A percentile compares a stretch with the other conserved stretches of the same genome.
Evolutionary conservation across 2,888 invertebrate species (phyloP).

Genomic region (Lasioglossum figueresi): DNA sequence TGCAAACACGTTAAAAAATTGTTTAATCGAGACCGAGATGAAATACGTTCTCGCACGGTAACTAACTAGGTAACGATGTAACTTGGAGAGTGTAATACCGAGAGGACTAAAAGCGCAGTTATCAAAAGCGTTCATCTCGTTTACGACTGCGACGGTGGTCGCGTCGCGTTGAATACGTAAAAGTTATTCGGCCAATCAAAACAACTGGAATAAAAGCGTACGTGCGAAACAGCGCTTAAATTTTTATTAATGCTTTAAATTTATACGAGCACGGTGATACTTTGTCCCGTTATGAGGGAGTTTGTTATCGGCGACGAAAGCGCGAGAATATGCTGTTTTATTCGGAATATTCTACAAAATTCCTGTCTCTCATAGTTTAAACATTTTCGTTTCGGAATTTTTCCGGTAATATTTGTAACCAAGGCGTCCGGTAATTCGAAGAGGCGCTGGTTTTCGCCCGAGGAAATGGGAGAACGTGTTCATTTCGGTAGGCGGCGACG

Average conservation of each 20-base stretch:
- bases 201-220: not conserved
- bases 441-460: constrained; percentile 45
- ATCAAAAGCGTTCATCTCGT: not conserved
- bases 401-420: constrained; percentile 34
- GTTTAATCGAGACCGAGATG: no score
- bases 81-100: not conserved
- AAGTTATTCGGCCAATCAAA: not conserved
- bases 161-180: not conserved
- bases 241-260: not conserved
- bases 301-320: not conserved
- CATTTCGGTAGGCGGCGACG: not conserved
- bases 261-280: not conserved
- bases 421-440: constrained; percentile 54
- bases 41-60: no score
- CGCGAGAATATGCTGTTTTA: not conserved
- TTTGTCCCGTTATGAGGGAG: not conserved
- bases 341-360: not conserved
- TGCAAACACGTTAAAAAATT: no score
- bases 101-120: not conserved
- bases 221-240: not conserved
- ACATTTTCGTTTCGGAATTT: not conserved
- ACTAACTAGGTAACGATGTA: not conserved
- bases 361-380: not conserved
- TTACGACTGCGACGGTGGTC: not conserved
- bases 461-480: constrained; percentile 61